These are phyloP conservation scores for Haliaeetus leucogaster DNA, from an alignment of 2,113 vertebrate species.

Conservation along the genomic window DNA sequence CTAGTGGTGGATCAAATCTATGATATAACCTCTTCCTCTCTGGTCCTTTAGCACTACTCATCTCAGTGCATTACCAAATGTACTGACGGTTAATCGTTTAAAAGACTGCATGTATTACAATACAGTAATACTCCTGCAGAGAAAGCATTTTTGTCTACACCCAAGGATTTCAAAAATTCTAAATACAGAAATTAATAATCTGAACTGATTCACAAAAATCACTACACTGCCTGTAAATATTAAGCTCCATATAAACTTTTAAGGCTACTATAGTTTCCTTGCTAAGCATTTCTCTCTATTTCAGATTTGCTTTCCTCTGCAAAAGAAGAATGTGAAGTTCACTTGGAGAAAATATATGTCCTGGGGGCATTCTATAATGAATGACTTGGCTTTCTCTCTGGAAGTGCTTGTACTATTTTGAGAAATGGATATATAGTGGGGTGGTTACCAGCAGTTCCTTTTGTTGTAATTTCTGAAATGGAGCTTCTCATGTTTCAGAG, in stretches of 20 bases:
- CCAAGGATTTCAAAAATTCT: not conserved
- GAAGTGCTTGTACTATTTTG: conserved; percentile 64
- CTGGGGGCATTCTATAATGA: conserved; percentile 65
- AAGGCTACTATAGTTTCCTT: not conserved
- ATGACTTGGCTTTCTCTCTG: conserved; percentile 61
- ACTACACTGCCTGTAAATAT: not conserved
- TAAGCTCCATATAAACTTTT: not conserved
- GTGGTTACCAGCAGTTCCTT: conserved; percentile 62
- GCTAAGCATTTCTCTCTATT: conserved; percentile 44
- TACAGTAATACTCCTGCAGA: not conserved
- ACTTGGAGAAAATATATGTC: conserved; percentile 61
- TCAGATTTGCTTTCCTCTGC: conserved; percentile 66
- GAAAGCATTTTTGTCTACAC: not conserved
- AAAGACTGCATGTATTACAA: not conserved
- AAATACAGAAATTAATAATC: not conserved
- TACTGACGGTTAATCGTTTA: not conserved
- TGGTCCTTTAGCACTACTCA: not conserved
- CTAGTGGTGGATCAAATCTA: not conserved
- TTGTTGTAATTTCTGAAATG: conserved; percentile 65
- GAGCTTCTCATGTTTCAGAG: conserved; percentile 54
- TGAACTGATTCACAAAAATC: not conserved
- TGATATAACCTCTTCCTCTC: not conserved
- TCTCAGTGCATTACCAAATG: not conserved
- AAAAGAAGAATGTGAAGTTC: conserved; percentile 41
- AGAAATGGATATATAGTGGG: conserved; percentile 62